Conservation (phyloP, 2,113 vertebrate species). For the Peromyscus polionotus region DNA sequence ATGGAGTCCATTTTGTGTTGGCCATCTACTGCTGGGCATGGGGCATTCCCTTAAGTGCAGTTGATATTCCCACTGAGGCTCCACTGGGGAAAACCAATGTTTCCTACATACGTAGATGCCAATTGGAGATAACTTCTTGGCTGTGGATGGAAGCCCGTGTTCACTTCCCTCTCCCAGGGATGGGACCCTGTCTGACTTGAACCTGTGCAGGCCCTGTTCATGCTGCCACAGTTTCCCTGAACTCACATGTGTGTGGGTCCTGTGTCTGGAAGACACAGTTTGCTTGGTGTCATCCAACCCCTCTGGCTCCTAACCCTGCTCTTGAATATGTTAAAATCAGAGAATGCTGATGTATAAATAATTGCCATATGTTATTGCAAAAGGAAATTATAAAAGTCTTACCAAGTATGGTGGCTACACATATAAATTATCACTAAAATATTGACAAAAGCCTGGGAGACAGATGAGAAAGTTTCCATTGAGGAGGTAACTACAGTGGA, state of each 20-base stretch:
- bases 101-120: not conserved
- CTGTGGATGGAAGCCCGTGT: not conserved
- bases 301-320: not conserved
- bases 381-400: not conserved
- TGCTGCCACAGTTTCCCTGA: not conserved
- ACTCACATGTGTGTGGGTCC: not conserved
- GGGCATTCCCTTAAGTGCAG: no score
- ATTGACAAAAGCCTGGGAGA: not conserved
- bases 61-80: not conserved
- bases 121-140: not conserved
- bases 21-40: not conserved
- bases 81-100: not conserved
- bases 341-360: not conserved
- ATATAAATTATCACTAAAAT: not conserved
- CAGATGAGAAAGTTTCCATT: not conserved
- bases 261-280: not conserved
- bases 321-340: not conserved
- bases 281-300: not conserved
- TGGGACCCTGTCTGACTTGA: not conserved
- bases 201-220: not conserved
- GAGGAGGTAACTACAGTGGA: not conserved
- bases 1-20: not conserved
- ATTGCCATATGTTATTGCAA: not conserved
- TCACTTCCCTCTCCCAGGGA: not conserved
- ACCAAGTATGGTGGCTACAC: not conserved